These are phyloP conservation scores for Brachyistius frenatus DNA, from an alignment of 2,113 vertebrate species.

Conservation along the genomic window DNA sequence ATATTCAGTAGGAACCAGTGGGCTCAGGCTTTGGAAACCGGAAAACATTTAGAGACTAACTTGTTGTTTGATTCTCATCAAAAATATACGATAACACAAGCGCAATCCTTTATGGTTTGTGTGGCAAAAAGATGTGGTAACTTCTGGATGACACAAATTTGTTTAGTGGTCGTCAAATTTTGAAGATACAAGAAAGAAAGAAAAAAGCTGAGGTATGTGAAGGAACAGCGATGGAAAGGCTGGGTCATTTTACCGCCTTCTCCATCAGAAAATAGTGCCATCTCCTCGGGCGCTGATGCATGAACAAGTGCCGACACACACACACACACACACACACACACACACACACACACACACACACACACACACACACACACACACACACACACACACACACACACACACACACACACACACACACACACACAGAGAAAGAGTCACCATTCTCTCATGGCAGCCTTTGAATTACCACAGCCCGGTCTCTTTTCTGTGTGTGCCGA, in stretches of 20 bases:
- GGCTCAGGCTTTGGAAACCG: too few relatives aligned
- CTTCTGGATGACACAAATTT: too few relatives aligned
- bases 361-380: not conserved
- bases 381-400: not conserved
- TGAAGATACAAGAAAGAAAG: too few relatives aligned
- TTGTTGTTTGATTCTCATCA: too few relatives aligned
- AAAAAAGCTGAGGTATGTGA: too few relatives aligned
- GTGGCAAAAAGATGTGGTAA: too few relatives aligned
- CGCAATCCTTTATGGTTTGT: too few relatives aligned
- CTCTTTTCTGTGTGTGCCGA: constrained; percentile 26
- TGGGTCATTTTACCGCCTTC: constrained; percentile 15
- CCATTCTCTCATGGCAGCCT: constrained; percentile 39
- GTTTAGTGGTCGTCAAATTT: too few relatives aligned
- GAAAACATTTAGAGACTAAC: too few relatives aligned
- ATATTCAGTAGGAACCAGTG: too few relatives aligned
- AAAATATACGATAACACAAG: too few relatives aligned
- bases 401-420: not conserved
- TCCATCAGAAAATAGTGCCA: constrained; percentile 37
- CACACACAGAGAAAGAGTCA: not conserved
- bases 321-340: not conserved
- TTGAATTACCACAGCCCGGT: constrained; percentile 37
- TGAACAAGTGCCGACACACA: constrained; percentile 20
- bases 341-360: not conserved
- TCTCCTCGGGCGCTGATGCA: constrained; percentile 44
- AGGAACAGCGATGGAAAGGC: not conserved